Evolutionary conservation across 2,797 vertebrate genomes (phyloP).

Genomic region (Neosalanx taihuensis): DNA sequence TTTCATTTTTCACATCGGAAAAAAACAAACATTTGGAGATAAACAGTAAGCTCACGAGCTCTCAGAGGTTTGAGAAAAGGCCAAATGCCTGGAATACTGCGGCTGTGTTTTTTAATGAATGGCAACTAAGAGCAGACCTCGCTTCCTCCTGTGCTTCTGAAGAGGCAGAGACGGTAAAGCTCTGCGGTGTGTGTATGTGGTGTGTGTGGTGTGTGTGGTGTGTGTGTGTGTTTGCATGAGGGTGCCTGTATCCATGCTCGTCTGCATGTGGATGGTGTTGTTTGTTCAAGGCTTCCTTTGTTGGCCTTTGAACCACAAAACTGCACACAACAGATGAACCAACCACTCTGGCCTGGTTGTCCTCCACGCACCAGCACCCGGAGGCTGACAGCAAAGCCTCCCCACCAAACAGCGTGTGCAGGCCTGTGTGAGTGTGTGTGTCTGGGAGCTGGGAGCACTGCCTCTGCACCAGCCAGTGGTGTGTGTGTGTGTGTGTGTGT

Average conservation of each 20-base stretch:
- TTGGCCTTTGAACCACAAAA: too few relatives aligned
- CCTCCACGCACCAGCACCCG: too few relatives aligned
- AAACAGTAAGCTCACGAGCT: too few relatives aligned
- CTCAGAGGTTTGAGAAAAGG: neutral
- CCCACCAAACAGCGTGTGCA: neutral
- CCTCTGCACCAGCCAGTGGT: neutral
- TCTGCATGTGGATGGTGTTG: neutral
- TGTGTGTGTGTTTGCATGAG: constrained; percentile 15
- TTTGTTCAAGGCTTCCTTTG: too few relatives aligned
- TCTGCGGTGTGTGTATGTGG: constrained; percentile 40
- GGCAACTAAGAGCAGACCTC: neutral
- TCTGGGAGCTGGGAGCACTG: too few relatives aligned
- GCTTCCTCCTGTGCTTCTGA: constrained; percentile 21
- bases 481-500: neutral
- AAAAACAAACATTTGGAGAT: too few relatives aligned
- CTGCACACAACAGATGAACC: too few relatives aligned
- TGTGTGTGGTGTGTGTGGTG: constrained; percentile 40
- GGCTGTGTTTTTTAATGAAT: neutral
- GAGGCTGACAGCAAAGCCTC: too few relatives aligned
- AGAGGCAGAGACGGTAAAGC: constrained; percentile 9
- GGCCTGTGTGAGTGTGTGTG: neutral
- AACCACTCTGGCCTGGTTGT: too few relatives aligned
- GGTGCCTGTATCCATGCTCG: neutral
- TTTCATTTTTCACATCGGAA: too few relatives aligned
- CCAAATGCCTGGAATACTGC: neutral